Evolutionary conservation across 2,888 invertebrate genomes (phyloP).

Genomic region (Drosophila neonasuta): DNA sequence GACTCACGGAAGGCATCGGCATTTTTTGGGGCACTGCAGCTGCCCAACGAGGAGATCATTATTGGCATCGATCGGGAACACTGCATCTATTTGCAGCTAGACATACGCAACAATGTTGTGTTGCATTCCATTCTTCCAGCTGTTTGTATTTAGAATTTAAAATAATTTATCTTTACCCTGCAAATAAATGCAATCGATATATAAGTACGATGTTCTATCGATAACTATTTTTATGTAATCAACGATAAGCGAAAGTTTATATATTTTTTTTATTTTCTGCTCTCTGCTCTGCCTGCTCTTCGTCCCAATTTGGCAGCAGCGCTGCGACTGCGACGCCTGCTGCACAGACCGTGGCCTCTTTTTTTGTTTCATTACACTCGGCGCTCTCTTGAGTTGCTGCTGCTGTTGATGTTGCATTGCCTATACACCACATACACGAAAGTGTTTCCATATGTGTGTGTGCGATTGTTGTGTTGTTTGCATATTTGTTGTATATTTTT

Average conservation of each 20-base stretch:
- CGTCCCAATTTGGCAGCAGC: conserved; percentile 64
- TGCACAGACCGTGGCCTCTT: conserved; percentile 68
- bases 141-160: conserved; percentile 81
- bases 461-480: conserved; percentile 41
- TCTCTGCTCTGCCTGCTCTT: conserved; percentile 27
- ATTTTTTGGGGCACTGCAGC: conserved; percentile 90
- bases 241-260: conserved; percentile 62
- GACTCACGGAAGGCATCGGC: conserved; percentile 91
- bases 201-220: conserved; percentile 28
- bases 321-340: conserved; percentile 37
- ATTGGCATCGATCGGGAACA: conserved; percentile 90
- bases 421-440: conserved; percentile 3
- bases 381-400: conserved; percentile 38
- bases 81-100: conserved; percentile 89
- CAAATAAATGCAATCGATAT: conserved; percentile 38
- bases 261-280: conserved; percentile 19
- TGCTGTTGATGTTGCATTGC: conserved; percentile 52
- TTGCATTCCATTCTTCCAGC: conserved; percentile 92
- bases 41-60: conserved; percentile 87
- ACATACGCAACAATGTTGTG: conserved; percentile 88
- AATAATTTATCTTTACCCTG: background rate
- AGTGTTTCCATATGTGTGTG: conserved; percentile 6
- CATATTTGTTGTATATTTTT: conserved; percentile 64
- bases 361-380: conserved; percentile 25
- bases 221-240: conserved; percentile 16